Base-by-base conservation (phyloP, 2,797 vertebrate genomes). In the Euphonia xanthogaster region DNA sequence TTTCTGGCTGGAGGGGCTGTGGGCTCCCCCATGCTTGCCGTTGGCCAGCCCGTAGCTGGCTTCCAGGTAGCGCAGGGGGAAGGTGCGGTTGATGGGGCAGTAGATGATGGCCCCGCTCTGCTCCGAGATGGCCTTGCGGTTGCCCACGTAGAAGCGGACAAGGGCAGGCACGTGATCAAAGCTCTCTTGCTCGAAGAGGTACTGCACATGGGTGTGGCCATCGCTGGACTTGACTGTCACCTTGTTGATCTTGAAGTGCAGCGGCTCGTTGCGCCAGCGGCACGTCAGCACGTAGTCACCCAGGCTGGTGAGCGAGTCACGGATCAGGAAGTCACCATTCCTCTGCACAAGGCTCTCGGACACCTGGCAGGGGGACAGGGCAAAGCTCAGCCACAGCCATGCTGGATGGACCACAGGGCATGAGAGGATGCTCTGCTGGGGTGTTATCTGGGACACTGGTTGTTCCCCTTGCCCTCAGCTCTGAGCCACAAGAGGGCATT, bases 221-320 rank as follows among this genome's bases (percentile, higher is more conserved):
- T 99, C 98, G 0, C 91, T 99, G 53, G 99, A 98, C 95, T 99
- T 99, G 90, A 99, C 98, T 24, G 99, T 98, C 80, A 99, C 99
- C 97, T 99, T 99, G 98, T 98, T 99, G 98, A 99, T 99, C 97
- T 99, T 99, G 97, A 99, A 99, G 96, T 99, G 99, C 82, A 99
- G 96, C 20, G 98, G 98, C 91, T 99, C 99, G 5, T 99, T 99
- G 95, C 98, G 98, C 99, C 99, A 99, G 78, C 99, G 98, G 95
- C 99, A 99, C 1, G 99, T 99, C 96, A 99, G 98, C 42, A 99
- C 99, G 0, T 99, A 99, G 97, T 99, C 99, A 0, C 99, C 99
- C 51, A 98, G 96, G 53, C 98, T 99, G 93, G 98, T 98, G 96
- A 99, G 98, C 0, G 99, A 99, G 97, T 99, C 99, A 0, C 99